These are phyloP conservation scores for Latrodectus geometricus DNA, from an alignment of 1,140 invertebrate genomes.

Conservation along the genomic window DNA sequence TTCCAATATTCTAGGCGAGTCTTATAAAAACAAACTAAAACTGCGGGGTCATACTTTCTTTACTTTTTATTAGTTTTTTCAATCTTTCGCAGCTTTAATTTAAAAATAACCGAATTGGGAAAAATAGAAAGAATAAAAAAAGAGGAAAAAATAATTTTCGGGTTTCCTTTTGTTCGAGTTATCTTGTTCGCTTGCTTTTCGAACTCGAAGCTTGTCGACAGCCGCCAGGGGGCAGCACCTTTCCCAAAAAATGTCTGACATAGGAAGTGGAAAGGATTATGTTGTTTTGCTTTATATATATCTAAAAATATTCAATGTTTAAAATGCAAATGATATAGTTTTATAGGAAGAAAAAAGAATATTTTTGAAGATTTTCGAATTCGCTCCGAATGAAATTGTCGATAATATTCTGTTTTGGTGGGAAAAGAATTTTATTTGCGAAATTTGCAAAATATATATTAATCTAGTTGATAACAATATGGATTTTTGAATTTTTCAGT, in stretches of 20 bases:
- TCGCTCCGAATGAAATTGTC: constrained; percentile 14
- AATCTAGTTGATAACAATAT: constrained; percentile 52
- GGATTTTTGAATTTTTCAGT: constrained; percentile 50
- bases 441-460: constrained; percentile 2
- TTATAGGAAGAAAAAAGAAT: not conserved
- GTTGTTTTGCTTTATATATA: too few relatives aligned
- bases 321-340: too few relatives aligned
- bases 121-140: constrained; percentile 14
- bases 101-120: constrained; percentile 41
- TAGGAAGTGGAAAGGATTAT: constrained; percentile 49
- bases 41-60: not conserved
- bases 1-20: constrained; percentile 40
- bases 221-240: constrained; percentile 49
- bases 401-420: constrained; percentile 18
- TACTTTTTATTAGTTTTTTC: constrained; percentile 23
- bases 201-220: constrained; percentile 40
- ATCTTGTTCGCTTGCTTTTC: constrained; percentile 33
- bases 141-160: constrained; percentile 18
- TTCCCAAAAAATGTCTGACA: constrained; percentile 40
- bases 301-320: too few relatives aligned
- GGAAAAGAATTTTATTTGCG: constrained; percentile 15
- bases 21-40: constrained; percentile 50
- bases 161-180: constrained; percentile 31
- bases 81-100: constrained; percentile 21
- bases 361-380: constrained; percentile 7